A percentile compares a stretch with the other conserved stretches of the same genome.
These are phyloP conservation scores for Heliangelus exortis DNA, from an alignment of 2,797 vertebrate genomes.

Conservation along the genomic window DNA sequence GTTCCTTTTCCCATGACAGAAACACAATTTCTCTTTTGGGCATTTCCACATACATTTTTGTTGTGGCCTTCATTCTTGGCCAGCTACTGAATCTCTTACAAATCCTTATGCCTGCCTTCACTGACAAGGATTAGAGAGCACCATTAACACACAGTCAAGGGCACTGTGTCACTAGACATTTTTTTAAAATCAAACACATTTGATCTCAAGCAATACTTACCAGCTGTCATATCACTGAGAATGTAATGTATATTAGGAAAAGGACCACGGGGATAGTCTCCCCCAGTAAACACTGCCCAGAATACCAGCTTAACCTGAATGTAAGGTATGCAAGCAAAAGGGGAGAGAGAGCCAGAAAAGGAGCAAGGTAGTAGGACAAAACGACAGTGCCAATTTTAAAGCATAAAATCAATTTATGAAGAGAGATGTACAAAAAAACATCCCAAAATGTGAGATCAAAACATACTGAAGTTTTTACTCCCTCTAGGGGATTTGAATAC, in stretches of 20 bases:
- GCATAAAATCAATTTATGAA: neutral
- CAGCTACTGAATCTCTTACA: slow-evolving; percentile 3
- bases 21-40: neutral
- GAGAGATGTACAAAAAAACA: neutral
- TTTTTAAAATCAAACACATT: slow-evolving; percentile 53
- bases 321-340: neutral
- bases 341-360: neutral
- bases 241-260: slow-evolving; percentile 32
- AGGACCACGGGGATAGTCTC: neutral
- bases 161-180: neutral
- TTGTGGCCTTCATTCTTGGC: slow-evolving; percentile 35
- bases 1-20: slow-evolving; percentile 16
- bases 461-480: neutral
- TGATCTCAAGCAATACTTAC: slow-evolving; percentile 45
- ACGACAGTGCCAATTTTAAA: neutral
- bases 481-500: neutral
- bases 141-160: slow-evolving; percentile 63
- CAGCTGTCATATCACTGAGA: slow-evolving; percentile 16
- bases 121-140: slow-evolving; percentile 38
- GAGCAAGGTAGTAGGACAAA: neutral
- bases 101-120: neutral
- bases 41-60: neutral
- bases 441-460: neutral
- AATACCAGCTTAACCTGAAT: neutral
- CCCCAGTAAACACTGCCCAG: neutral